Conservation (phyloP, 2,888 invertebrate genomes). For the Drosophila greeni region DNA sequence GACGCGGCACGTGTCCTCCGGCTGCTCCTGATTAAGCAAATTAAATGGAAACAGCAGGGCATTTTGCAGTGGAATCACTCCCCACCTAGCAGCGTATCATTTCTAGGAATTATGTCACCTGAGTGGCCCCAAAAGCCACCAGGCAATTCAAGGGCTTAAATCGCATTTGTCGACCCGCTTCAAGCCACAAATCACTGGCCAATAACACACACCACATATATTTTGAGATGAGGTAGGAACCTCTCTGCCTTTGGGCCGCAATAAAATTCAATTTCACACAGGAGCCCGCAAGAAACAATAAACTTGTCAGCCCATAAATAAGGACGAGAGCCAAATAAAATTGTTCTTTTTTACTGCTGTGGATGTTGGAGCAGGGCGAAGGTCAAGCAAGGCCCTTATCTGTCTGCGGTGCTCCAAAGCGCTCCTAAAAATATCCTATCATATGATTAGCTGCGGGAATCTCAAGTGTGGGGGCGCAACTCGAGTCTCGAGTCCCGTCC, state of each 20-base stretch:
- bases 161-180: slow-evolving; percentile 10
- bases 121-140: slow-evolving; percentile 2
- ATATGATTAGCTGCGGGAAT: slow-evolving; percentile 6
- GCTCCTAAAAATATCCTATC: slow-evolving; percentile 23
- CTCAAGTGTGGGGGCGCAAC: background rate
- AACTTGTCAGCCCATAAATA: slow-evolving; percentile 41
- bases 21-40: slow-evolving; percentile 49
- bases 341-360: background rate
- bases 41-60: slow-evolving; percentile 40
- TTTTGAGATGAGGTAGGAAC: slow-evolving; percentile 3
- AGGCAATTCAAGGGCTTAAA: slow-evolving; percentile 6
- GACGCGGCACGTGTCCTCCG: slow-evolving; percentile 17
- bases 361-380: slow-evolving; percentile 6
- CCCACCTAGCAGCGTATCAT: background rate
- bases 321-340: slow-evolving; percentile 31
- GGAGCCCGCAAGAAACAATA: slow-evolving; percentile 28
- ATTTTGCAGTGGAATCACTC: slow-evolving; percentile 23
- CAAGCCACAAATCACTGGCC: slow-evolving; percentile 17
- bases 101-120: slow-evolving; percentile 45
- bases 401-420: slow-evolving; percentile 7
- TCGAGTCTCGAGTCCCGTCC: slow-evolving; percentile 8
- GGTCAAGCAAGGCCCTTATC: slow-evolving; percentile 10
- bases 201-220: slow-evolving; percentile 5
- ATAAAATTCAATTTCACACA: slow-evolving; percentile 47
- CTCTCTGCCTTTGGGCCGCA: background rate